Conservation (phyloP, 2,888 invertebrate species). For the Graphium colonna region DNA sequence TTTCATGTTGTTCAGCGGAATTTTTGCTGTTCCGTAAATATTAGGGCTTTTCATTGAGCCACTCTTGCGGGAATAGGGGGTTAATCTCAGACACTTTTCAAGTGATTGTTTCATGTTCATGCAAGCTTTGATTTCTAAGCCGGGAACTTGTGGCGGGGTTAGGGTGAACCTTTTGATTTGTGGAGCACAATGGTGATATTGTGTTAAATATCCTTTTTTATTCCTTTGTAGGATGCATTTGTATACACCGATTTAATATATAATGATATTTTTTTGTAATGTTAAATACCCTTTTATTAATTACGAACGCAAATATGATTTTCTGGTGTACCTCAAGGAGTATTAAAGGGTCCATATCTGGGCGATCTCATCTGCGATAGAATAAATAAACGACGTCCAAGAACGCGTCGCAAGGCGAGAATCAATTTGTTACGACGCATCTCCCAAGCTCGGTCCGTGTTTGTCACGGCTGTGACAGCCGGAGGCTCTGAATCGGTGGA, state of each 20-base stretch:
- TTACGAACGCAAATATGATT: no score
- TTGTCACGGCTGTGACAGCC: slow-evolving; percentile 27
- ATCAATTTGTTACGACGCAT: slow-evolving; percentile 13
- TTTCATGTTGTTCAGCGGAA: slow-evolving; percentile 60
- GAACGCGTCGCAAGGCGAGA: not conserved
- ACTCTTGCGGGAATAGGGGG: slow-evolving; percentile 33
- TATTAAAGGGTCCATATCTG: not conserved
- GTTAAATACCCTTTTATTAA: no score
- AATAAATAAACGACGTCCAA: not conserved
- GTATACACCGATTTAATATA: no score
- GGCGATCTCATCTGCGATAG: not conserved
- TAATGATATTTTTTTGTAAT: no score
- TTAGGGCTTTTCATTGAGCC: slow-evolving; percentile 55
- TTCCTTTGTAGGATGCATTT: no score
- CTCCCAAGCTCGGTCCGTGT: slow-evolving; percentile 10
- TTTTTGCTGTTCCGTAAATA: slow-evolving; percentile 63
- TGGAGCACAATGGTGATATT: not conserved
- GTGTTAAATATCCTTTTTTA: not conserved
- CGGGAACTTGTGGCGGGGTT: not conserved
- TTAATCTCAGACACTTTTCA: slow-evolving; percentile 32
- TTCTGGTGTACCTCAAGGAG: no score
- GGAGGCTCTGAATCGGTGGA: slow-evolving; percentile 28
- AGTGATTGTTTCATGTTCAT: slow-evolving; percentile 18
- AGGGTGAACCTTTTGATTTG: slow-evolving; percentile 2
- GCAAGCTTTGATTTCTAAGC: slow-evolving; percentile 13